Conservation (phyloP, 2,888 invertebrate species). For the Dasysyrphus tricinctus region DNA sequence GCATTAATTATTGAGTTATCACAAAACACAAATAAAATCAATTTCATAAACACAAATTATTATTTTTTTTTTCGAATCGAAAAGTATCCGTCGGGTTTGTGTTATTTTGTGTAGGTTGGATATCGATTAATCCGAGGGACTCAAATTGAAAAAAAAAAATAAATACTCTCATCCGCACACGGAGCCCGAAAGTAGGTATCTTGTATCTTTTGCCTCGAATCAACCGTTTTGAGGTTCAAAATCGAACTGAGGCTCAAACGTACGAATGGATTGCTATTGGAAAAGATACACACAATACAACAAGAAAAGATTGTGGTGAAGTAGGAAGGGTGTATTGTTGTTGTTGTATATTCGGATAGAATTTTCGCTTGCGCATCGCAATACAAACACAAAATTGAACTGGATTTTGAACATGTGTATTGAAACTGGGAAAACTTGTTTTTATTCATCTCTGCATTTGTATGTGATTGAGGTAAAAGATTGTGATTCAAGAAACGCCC, state of each 20-base stretch:
- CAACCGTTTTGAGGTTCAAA: slow-evolving; percentile 68
- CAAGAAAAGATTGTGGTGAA: neutral
- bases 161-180: slow-evolving; percentile 43
- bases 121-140: slow-evolving; percentile 22
- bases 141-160: slow-evolving; percentile 14
- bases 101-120: neutral
- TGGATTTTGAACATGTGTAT: slow-evolving; percentile 31
- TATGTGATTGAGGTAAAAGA: slow-evolving; percentile 33
- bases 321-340: slow-evolving; percentile 29
- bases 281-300: slow-evolving; percentile 39
- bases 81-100: slow-evolving; percentile 56
- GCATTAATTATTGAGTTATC: slow-evolving; percentile 38
- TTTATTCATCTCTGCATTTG: neutral
- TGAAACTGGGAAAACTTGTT: slow-evolving; percentile 65
- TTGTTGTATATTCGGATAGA: slow-evolving; percentile 16
- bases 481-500: slow-evolving; percentile 54
- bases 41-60: slow-evolving; percentile 14
- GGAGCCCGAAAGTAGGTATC: slow-evolving; percentile 17
- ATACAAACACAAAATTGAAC: slow-evolving; percentile 3
- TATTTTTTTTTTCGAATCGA: neutral
- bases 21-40: slow-evolving; percentile 6
- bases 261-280: slow-evolving; percentile 23
- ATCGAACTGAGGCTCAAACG: slow-evolving; percentile 65
- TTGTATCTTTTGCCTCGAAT: slow-evolving; percentile 49
- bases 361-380: slow-evolving; percentile 48